Conservation (phyloP, 2,888 invertebrate species). For the Erynnis tages region DNA sequence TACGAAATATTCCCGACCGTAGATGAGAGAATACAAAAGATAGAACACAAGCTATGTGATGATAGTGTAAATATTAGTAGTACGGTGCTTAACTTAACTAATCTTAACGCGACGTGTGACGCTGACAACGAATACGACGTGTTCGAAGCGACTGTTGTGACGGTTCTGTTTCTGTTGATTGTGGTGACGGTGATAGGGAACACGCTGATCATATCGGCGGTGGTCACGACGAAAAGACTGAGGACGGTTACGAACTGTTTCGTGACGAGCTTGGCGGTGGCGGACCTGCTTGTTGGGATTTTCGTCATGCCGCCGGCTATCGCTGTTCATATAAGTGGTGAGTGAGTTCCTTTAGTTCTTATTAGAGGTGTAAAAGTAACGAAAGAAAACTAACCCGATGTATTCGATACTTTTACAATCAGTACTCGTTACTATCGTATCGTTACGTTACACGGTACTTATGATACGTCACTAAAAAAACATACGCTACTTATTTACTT, state of each 20-base stretch:
- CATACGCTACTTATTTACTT: too few species aligned
- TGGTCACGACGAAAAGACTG: slow-evolving; percentile 91
- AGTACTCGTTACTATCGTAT: too few species aligned
- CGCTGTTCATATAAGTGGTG: slow-evolving; percentile 90
- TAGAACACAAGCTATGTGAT: slow-evolving; percentile 31
- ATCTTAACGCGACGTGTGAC: slow-evolving; percentile 38
- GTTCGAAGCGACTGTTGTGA: slow-evolving; percentile 82
- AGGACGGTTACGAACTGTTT: slow-evolving; percentile 97
- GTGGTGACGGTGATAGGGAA: slow-evolving; percentile 92
- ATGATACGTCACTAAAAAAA: too few species aligned
- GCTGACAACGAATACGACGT: slow-evolving; percentile 51
- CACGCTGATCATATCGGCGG: slow-evolving; percentile 93
- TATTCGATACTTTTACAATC: too few species aligned
- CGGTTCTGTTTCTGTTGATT: slow-evolving; percentile 84
- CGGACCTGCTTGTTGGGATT: slow-evolving; percentile 95
- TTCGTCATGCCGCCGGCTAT: slow-evolving; percentile 98
- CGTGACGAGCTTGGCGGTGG: slow-evolving; percentile 95
- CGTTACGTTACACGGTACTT: too few species aligned
- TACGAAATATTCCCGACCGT: slow-evolving; percentile 50
- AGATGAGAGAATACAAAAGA: slow-evolving; percentile 36
- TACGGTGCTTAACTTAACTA: slow-evolving; percentile 36
- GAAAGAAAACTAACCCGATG: too few species aligned
- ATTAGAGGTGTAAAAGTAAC: too few species aligned
- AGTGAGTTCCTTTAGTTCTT: slow-evolving; percentile 49
- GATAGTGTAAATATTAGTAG: slow-evolving; percentile 34